phyloP scores from a whole-genome alignment of 2,888 invertebrate genomes.

The Lepidocyrtoides sp. region DNA sequence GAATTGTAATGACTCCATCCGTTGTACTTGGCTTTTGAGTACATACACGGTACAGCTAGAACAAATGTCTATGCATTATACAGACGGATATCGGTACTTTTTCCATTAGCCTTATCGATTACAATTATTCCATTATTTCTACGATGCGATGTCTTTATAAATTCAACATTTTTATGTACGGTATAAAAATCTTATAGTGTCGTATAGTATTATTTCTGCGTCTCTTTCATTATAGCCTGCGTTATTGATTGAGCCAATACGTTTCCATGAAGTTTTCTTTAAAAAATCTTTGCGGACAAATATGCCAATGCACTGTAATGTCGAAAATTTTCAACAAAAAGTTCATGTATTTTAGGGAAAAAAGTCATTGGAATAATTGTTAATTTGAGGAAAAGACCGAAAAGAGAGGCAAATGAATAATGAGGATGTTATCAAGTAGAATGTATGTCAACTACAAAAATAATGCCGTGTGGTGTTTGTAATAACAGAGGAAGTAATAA shows the following conservation, averaged over 20 bases:
- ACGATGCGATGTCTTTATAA: not conserved
- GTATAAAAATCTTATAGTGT: no score
- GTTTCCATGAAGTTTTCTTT: constrained; percentile 28
- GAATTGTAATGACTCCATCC: no score
- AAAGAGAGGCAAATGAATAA: no score
- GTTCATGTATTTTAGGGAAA: no score
- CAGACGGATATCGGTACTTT: no score
- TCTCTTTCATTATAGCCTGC: constrained; percentile 59
- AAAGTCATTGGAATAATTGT: no score
- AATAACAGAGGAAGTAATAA: not conserved
- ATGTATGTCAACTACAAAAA: no score
- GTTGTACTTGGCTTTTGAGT: constrained; percentile 59
- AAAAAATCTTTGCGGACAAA: no score
- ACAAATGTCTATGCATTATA: constrained; percentile 83
- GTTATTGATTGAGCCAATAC: constrained; percentile 65
- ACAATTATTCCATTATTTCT: not conserved
- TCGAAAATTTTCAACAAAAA: no score
- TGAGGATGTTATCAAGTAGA: constrained; percentile 10
- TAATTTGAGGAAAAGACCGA: no score
- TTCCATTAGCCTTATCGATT: not conserved
- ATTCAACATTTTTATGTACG: not conserved
- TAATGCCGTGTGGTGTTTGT: not conserved
- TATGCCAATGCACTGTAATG: no score
- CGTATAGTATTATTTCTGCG: no score
- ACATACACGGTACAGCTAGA: constrained; percentile 83